A percentile compares a stretch with the other conserved stretches of the same genome.
These are phyloP conservation scores for Phodopus roborovskii DNA, from an alignment of 2,113 vertebrate species.

Conservation along the genomic window DNA sequence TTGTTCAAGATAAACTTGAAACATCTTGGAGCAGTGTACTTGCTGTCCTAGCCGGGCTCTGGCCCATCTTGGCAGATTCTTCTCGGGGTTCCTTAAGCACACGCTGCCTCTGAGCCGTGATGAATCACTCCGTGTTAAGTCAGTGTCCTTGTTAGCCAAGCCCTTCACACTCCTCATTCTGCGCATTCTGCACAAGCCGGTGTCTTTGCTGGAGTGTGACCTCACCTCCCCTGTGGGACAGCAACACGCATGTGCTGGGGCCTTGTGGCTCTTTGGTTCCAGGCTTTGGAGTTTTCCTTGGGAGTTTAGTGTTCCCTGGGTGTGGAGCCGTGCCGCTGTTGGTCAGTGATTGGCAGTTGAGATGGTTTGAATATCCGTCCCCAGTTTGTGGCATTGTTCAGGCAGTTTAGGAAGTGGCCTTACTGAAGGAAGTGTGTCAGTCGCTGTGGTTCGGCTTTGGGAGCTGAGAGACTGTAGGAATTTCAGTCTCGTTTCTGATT, in stretches of 20 bases:
- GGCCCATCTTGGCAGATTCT: neutral
- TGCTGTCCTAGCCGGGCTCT: neutral
- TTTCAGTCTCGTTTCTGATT: neutral
- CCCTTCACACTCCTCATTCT: neutral
- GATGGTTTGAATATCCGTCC: neutral
- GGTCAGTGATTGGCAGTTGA: neutral
- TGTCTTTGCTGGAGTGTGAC: neutral
- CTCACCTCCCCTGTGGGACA: neutral
- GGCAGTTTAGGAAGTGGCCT: neutral
- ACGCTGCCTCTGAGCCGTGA: neutral
- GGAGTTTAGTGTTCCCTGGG: neutral
- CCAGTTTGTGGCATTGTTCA: neutral
- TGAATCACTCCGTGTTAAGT: neutral
- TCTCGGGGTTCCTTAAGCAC: neutral
- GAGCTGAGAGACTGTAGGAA: neutral
- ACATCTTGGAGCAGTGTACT: neutral
- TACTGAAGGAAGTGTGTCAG: neutral
- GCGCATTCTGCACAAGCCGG: neutral
- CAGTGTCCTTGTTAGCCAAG: neutral
- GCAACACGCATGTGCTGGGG: neutral
- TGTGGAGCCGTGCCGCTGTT: neutral
- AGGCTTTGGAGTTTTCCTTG: conserved; percentile 4
- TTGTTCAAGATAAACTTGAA: neutral
- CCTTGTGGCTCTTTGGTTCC: neutral
- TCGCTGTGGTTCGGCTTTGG: neutral